Conservation (phyloP, 2,113 vertebrate species). For the Prolemur simus region DNA sequence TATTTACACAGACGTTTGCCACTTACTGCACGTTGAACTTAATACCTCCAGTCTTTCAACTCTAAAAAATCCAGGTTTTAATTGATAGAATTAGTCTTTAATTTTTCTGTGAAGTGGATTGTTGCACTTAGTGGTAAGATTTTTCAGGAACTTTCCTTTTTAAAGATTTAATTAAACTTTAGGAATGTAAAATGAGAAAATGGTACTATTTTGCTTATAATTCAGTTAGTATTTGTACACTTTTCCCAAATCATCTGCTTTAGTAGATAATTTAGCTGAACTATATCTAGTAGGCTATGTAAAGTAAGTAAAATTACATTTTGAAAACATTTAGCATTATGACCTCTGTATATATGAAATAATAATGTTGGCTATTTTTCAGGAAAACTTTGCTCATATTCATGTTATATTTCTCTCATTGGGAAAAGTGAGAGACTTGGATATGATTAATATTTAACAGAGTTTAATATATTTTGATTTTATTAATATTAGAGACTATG, state of each 20-base stretch:
- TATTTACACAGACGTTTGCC: constrained; percentile 34
- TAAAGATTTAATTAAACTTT: constrained; percentile 18
- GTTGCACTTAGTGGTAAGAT: neutral
- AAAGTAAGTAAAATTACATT: neutral
- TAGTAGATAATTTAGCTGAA: neutral
- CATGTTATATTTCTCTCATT: constrained; percentile 49
- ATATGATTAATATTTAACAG: constrained; percentile 40
- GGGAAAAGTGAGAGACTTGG: constrained; percentile 68
- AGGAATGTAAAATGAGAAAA: neutral
- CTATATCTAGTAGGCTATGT: neutral
- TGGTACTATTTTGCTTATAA: neutral
- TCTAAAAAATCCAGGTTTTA: neutral
- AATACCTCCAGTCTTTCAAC: neutral
- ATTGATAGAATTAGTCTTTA: constrained; percentile 59
- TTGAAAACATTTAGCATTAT: constrained; percentile 43
- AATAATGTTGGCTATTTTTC: constrained; percentile 32
- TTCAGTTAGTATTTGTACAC: neutral
- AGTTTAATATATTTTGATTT: neutral
- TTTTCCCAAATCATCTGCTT: constrained; percentile 1
- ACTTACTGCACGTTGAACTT: neutral
- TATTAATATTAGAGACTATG: neutral
- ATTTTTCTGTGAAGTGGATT: neutral
- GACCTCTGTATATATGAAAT: constrained; percentile 67
- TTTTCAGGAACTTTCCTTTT: neutral
- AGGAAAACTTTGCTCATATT: constrained; percentile 66